phyloP scores from a whole-genome alignment of 2,888 invertebrate genomes.

The Epinotia demarniana region DNA sequence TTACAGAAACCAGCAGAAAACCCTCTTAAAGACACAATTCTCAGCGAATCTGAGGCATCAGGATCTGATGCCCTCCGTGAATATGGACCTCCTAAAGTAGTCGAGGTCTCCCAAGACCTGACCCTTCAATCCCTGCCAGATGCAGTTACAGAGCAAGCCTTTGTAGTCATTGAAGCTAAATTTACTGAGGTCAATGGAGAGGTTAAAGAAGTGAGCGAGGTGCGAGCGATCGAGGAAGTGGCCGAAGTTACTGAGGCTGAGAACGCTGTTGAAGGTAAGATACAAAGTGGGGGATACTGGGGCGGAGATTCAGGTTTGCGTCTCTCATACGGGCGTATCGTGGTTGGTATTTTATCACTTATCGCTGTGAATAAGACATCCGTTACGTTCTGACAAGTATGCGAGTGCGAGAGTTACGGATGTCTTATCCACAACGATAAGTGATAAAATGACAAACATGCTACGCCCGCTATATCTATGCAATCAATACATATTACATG shows the following conservation, averaged over 20 bases:
- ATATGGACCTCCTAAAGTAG: conserved; percentile 77
- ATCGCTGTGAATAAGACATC: no score
- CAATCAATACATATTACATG: no score
- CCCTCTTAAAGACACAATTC: conserved; percentile 71
- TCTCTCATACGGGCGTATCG: no score
- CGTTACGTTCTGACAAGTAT: no score
- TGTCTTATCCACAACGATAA: no score
- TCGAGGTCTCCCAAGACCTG: conserved; percentile 59
- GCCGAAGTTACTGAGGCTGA: conserved; percentile 45
- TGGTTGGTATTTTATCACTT: no score
- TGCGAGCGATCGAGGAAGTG: conserved; percentile 37
- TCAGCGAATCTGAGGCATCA: conserved; percentile 73
- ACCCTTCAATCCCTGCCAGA: conserved; percentile 69
- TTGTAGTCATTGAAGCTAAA: conserved; percentile 55
- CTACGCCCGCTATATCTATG: no score
- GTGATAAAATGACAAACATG: no score
- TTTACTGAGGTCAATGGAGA: conserved; percentile 43
- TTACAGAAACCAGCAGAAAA: conserved; percentile 72
- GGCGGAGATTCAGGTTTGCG: no score
- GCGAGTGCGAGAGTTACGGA: no score
- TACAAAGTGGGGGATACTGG: background rate
- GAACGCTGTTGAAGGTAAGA: conserved; percentile 32
- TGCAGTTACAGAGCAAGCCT: conserved; percentile 64
- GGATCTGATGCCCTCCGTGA: conserved; percentile 79
- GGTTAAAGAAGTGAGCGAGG: conserved; percentile 23